These are phyloP conservation scores for Tetrapedia diversipes DNA, from an alignment of 2,888 invertebrate genomes.

Conservation along the genomic window DNA sequence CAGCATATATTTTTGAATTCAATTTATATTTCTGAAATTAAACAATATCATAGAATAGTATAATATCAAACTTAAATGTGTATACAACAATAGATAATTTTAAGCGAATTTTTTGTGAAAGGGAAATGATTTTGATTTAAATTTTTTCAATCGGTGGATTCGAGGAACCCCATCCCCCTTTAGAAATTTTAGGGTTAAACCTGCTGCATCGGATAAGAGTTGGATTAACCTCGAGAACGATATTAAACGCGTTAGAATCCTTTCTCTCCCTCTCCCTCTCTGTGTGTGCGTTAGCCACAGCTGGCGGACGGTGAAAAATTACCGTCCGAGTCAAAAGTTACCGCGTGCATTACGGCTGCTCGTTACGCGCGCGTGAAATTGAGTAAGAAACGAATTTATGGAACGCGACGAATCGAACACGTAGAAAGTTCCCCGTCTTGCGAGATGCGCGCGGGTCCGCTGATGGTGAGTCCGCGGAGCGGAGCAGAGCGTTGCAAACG, in stretches of 20 bases:
- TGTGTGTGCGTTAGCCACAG: too few species aligned
- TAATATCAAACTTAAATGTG: too few species aligned
- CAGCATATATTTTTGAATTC: too few species aligned
- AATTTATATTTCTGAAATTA: too few species aligned
- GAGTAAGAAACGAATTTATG: constrained; percentile 52
- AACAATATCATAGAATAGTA: too few species aligned
- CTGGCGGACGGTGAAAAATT: constrained; percentile 30
- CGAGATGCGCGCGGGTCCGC: constrained; percentile 8
- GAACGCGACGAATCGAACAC: constrained; percentile 45
- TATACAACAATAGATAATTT: too few species aligned
- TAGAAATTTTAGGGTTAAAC: too few species aligned
- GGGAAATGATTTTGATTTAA: too few species aligned
- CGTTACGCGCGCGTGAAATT: constrained; percentile 51
- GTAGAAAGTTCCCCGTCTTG: constrained; percentile 29
- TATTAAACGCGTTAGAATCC: constrained; percentile 41
- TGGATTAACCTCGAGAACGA: constrained; percentile 9
- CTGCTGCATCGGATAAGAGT: constrained; percentile 8
- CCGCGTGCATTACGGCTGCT: constrained; percentile 43
- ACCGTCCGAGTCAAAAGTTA: constrained; percentile 35
- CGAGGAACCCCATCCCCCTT: too few species aligned
- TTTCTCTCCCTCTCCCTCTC: constrained; percentile 49
- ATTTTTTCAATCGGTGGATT: too few species aligned
- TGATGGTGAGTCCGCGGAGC: constrained; percentile 2
- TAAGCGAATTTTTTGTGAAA: too few species aligned
- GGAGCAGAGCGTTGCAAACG: too few species aligned